These are phyloP conservation scores for Patella depressa DNA, from an alignment of 2,888 invertebrate genomes.

Conservation along the genomic window DNA sequence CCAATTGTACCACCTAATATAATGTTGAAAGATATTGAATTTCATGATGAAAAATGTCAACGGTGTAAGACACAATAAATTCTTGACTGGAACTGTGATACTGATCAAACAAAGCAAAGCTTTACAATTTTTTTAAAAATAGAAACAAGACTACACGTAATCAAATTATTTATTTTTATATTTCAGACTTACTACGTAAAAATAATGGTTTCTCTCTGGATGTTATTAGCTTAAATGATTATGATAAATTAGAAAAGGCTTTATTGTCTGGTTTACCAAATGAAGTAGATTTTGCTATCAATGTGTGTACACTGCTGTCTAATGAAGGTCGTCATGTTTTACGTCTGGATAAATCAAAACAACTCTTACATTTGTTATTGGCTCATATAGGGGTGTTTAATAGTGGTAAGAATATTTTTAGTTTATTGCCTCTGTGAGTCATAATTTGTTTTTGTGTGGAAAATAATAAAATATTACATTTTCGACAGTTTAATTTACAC, in stretches of 20 bases:
- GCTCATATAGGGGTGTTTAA: conserved; percentile 96
- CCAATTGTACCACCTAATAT: too few species aligned
- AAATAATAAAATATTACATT: too few species aligned
- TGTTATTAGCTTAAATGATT: conserved; percentile 76
- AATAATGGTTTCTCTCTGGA: conserved; percentile 80
- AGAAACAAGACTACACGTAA: too few species aligned
- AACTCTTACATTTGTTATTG: conserved; percentile 88
- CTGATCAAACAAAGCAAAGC: too few species aligned
- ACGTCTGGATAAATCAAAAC: conserved; percentile 86
- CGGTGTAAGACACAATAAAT: too few species aligned
- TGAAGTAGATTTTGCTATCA: conserved; percentile 98
- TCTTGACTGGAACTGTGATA: too few species aligned
- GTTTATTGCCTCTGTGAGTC: neutral
- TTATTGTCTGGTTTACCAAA: conserved; percentile 96
- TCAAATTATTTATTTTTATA: neutral
- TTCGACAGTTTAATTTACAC: too few species aligned
- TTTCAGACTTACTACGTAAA: conserved; percentile 72
- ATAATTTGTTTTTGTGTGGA: too few species aligned
- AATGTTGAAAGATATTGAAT: too few species aligned
- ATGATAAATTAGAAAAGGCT: conserved; percentile 89
- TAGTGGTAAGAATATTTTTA: conserved; percentile 76
- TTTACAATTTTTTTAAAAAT: neutral
- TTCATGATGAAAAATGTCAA: too few species aligned
- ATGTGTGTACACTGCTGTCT: conserved; percentile 94
- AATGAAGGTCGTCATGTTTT: conserved; percentile 93